Percentiles rank a stretch among this genome's conserved stretches.
Conservation (phyloP, 2,797 vertebrate genomes). For the Aulostomus chinensis region DNA sequence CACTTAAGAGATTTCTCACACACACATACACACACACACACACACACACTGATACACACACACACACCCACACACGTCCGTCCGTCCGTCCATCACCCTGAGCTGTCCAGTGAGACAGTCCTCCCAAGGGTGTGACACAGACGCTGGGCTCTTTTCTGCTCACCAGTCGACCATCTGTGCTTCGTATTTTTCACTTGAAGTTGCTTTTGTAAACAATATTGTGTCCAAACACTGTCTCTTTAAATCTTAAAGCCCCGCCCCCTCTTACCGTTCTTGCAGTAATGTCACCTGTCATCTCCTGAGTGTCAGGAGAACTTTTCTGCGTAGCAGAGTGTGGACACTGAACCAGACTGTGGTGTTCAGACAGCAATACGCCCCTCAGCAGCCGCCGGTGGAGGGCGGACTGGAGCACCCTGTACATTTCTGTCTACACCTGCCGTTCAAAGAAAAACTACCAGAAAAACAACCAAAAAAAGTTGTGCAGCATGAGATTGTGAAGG, state of each 20-base stretch:
- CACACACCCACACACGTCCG: constrained; percentile 24
- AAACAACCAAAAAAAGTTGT: constrained; percentile 30
- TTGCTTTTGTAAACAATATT: constrained; percentile 50
- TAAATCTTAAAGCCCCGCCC: constrained; percentile 14
- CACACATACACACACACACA: constrained; percentile 24
- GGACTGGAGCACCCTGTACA: constrained; percentile 30
- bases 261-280: constrained; percentile 45
- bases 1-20: constrained; percentile 63
- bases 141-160: constrained; percentile 40
- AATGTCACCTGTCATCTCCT: constrained; percentile 36
- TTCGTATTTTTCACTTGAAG: constrained; percentile 73
- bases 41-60: constrained; percentile 18
- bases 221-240: constrained; percentile 45
- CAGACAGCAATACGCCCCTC: constrained; percentile 62
- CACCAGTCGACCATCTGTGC: constrained; percentile 61
- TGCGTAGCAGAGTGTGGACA: constrained; percentile 27
- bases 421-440: constrained; percentile 49
- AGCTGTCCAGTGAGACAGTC: constrained; percentile 45
- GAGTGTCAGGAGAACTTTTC: constrained; percentile 44
- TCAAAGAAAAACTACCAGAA: constrained; percentile 37
- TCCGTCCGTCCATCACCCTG: constrained; percentile 27
- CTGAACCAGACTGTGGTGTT: constrained; percentile 32
- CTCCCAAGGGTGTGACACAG: constrained; percentile 38
- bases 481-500: constrained; percentile 76
- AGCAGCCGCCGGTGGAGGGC: constrained; percentile 17